Base-by-base conservation (phyloP, 2,797 vertebrate genomes). In the Mormyrus hasselquistii region DNA sequence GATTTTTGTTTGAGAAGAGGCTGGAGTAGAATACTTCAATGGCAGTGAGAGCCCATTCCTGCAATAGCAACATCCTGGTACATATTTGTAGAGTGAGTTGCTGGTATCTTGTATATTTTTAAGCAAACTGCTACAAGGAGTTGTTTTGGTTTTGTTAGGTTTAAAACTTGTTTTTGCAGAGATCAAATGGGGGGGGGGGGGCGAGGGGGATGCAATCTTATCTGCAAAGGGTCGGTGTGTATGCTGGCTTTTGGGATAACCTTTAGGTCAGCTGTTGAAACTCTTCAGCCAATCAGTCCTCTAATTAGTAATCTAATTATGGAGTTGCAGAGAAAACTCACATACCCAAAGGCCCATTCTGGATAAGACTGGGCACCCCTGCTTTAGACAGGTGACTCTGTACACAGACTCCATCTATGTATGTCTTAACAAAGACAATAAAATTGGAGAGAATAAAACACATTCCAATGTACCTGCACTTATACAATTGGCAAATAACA, bases 401-500 rank as follows among this genome's bases (percentile, higher is more conserved):
- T 73, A 12, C 29, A 16, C 29, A 73, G 65, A 34, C 29, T 29
- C 29, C 29, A 73, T 14, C 25, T 34, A 10, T 12, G 88, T 85
- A 89, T 89, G 82, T 69, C 62, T 69, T 59, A 22, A 22, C 19
- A 59, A 59, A 22, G n/a, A 59, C 10, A 34, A 29, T 2, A 69
- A 69, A 14, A 69, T 34, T 1, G 10, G 22, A 34, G 34, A 69
- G 34, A 34, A 34, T 6, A 29, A 69, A 69, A 69, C 62, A 12
- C 59, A 69, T 69, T 34, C 25, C 25, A 69, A 69, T 69, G 9
- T 69, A 69, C 62, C 62, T 69, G 62, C 10, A 25, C 8, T 25
- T 62, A 8, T 69, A 29, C 10, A 69, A 69, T 34, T 69, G 62
- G 25, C 9, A 34, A 90, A 90, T 90, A 90, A 89, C 69, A 90